Base-by-base conservation (phyloP, 2,888 invertebrate species). In the Drosophila parthenogenetica region DNA sequence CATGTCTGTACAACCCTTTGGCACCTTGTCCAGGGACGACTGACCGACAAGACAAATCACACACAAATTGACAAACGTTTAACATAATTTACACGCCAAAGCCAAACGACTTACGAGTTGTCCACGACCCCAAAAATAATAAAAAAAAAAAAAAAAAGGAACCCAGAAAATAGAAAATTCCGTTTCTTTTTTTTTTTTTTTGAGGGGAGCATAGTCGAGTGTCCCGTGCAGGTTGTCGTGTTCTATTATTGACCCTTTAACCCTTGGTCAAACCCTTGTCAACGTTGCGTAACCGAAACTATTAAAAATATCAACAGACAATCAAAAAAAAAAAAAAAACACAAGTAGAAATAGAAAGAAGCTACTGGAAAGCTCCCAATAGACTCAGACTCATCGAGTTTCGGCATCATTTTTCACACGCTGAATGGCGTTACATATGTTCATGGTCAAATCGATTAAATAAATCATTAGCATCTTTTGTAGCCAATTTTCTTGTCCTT, bases 381-480 rank as follows among this genome's bases (percentile, higher is more conserved):
- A 54, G 29, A 29, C 29, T 29, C 29, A 19, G 65, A 65, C 48
- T 40, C 19, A 29, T 37, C 40, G 29, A 37, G 14, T 25, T 16
- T n/a, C 13, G 17, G 54, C 53, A 73, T 73, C 77, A 87, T 86
- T 86, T 89, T 89, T 89, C 89, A 84, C 83, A 87, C 79, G 81
- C 64, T 71, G 68, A 68, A 68, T 49, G 62, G 58, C 53, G 57
- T 68, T 69, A 88, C 91, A 90, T 91, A 90, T 91, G 91, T 90
- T 91, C 90, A 87, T 91, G 91, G 91, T 91, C 91, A 90, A 91
- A 91, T 90, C 91, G 90, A 91, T 91, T 90, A 91, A 89, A 91
- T 91, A 91, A 91, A 91, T 91, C 91, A 91, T 91, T 90, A 91
- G 91, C 90, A 90, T 90, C 91, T 90, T 90, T 90, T 90, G 89